A percentile compares a stretch with the other conserved stretches of the same genome.
Evolutionary conservation across 2,888 invertebrate species (phyloP).

Genomic region (Lycia hirtaria): DNA sequence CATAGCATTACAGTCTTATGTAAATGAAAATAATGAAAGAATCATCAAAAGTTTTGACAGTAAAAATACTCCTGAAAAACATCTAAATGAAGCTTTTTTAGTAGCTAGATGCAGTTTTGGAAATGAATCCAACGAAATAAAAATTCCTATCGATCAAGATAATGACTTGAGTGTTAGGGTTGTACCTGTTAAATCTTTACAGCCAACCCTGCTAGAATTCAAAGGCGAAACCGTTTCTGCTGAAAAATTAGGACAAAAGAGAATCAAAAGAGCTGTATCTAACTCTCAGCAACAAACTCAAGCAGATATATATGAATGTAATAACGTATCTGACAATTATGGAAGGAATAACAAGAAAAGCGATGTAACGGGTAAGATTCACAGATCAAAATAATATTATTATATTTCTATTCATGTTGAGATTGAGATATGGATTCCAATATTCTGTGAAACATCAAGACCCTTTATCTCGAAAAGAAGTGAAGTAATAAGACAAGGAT

Average conservation of each 20-base stretch:
- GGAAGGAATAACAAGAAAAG: neutral
- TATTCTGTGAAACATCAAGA: no score
- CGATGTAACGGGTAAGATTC: constrained; percentile 13
- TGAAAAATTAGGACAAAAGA: neutral
- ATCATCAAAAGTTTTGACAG: constrained; percentile 57
- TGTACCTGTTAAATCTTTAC: constrained; percentile 34
- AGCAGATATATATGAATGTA: neutral
- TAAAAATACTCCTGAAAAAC: constrained; percentile 35
- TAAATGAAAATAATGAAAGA: constrained; percentile 55
- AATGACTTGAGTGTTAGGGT: constrained; percentile 56
- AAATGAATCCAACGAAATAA: constrained; percentile 49
- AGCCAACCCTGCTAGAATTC: neutral
- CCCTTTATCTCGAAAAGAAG: no score
- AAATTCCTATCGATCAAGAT: constrained; percentile 57
- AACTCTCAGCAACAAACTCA: neutral
- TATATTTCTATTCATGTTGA: no score
- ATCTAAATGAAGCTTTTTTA: constrained; percentile 48
- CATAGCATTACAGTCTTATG: constrained; percentile 60
- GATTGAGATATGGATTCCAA: no score
- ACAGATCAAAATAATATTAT: no score
- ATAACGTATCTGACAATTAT: neutral
- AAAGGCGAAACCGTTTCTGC: neutral
- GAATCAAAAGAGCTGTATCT: neutral
- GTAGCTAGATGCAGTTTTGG: constrained; percentile 54
- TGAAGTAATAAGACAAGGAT: no score